Evolutionary conservation across 1,140 invertebrate species (phyloP).

Genomic region (Drosophila nebulosa): DNA sequence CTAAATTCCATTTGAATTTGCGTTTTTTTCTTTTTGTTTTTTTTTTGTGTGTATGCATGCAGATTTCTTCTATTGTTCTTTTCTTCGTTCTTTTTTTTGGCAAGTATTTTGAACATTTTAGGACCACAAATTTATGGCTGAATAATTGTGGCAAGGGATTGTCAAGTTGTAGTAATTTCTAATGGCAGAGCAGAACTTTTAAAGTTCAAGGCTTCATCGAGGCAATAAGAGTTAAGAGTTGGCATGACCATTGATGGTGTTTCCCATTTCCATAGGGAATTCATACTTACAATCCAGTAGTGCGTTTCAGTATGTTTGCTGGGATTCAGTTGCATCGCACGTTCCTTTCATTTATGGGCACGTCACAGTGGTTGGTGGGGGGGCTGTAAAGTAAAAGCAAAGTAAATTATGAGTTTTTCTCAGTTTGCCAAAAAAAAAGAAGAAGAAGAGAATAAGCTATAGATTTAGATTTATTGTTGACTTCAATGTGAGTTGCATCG

Average conservation of each 20-base stretch:
- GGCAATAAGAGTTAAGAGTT: neutral
- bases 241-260: neutral
- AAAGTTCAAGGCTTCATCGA: conserved; percentile 43
- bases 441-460: too few species aligned
- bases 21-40: conserved; percentile 9
- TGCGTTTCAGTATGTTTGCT: conserved; percentile 78
- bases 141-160: conserved; percentile 52
- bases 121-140: conserved; percentile 37
- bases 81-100: conserved; percentile 26
- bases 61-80: neutral
- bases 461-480: too few species aligned
- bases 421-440: too few species aligned
- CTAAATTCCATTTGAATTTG: conserved; percentile 22
- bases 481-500: too few species aligned
- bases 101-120: conserved; percentile 36
- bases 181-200: conserved; percentile 12
- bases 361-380: conserved; percentile 64
- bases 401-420: conserved; percentile 13
- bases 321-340: conserved; percentile 80
- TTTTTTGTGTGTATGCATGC: conserved; percentile 12
- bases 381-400: conserved; percentile 40
- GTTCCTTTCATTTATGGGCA: conserved; percentile 68
- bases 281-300: conserved; percentile 80
- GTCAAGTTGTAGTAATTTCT: conserved; percentile 27
- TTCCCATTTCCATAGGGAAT: neutral